Evolutionary conservation across 2,888 invertebrate species (phyloP), one percentile per base, ranked within the genome.

Genomic region (Drosophila mettleri): DNA sequence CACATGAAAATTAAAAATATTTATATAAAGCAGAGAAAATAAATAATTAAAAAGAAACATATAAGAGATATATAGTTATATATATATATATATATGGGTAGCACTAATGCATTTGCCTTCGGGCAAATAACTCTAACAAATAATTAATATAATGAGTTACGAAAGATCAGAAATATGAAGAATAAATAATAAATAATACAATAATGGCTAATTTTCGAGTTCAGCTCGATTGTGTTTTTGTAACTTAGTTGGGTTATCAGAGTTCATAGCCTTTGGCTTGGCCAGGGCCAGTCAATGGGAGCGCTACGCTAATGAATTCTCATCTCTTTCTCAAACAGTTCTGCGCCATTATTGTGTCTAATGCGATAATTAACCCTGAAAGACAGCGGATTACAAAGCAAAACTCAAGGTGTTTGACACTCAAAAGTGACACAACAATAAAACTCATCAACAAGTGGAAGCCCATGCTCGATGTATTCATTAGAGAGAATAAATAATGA

Each of bases 381-480:
- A 54, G 53, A 51, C 46, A 8, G 49, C 34, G 62, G 31, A 29
- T 73, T 49, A 68, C 74, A 53, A 43, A 59, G 48, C 72, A 53
- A 48, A 45, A 59, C 43, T 59, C 71, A 74, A 74, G 71, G 75
- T 38, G 41, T 29, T 66, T 34, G 8, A 57, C 48, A 57, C 51
- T 55, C 24, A 57, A 61, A 62, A 52, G 38, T 70, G 75, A 74
- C 66, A 75, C 70, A 70, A 66, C 61, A 59, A 48, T 62, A 49
- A 62, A 62, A 53, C 58, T 31, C 58, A 53, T 43, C 60, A 48
- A 16, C 36, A 54, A 51, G 43, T 54, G 61, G 49, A 33, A 46
- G 9, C 33, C 22, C n/a, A 34, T 8, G 22, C 16, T n/a, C 12
- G 18, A 31, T 20, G 29, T 9, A 49, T 29, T 18, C 34, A 55